Conservation (phyloP, 53 echinoderm and acorn worm species). For the Mesocentrotus franciscanus region DNA sequence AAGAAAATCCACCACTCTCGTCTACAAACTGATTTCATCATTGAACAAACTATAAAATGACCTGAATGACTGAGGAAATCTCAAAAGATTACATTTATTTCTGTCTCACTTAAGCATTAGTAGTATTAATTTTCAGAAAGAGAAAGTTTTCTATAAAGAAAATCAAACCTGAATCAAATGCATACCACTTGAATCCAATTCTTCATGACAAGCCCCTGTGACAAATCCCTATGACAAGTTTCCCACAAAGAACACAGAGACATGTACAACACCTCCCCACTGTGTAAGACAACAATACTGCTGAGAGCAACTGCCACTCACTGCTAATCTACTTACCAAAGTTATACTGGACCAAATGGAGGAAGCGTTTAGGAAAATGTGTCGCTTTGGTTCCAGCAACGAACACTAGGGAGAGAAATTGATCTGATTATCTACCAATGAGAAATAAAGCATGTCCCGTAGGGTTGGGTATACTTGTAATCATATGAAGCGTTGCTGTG, state of each 20-base stretch:
- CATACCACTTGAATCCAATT: background rate
- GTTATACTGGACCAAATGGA: background rate
- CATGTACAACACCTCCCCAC: background rate
- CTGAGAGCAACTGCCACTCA: conserved; percentile 16
- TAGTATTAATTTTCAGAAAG: background rate
- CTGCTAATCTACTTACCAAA: conserved; percentile 31
- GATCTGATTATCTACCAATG: conserved; percentile 41
- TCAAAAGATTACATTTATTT: background rate
- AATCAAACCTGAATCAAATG: background rate
- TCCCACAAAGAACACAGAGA: background rate
- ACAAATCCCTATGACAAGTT: background rate
- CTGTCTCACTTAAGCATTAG: background rate
- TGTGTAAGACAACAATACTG: conserved; percentile 8
- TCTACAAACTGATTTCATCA: background rate
- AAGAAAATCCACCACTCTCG: background rate
- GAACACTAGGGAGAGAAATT: conserved; percentile 5
- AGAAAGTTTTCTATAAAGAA: conserved; percentile 13
- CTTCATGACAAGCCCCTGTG: background rate
- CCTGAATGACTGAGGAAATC: background rate
- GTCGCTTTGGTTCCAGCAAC: conserved; percentile 39
- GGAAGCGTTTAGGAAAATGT: conserved; percentile 22
- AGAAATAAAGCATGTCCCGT: conserved; percentile 47
- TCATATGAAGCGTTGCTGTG: conserved; percentile 18
- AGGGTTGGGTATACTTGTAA: conserved; percentile 17
- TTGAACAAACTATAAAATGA: too few species aligned